Conservation (phyloP, 2,888 invertebrate genomes). For the Tryphoninae sp. region DNA sequence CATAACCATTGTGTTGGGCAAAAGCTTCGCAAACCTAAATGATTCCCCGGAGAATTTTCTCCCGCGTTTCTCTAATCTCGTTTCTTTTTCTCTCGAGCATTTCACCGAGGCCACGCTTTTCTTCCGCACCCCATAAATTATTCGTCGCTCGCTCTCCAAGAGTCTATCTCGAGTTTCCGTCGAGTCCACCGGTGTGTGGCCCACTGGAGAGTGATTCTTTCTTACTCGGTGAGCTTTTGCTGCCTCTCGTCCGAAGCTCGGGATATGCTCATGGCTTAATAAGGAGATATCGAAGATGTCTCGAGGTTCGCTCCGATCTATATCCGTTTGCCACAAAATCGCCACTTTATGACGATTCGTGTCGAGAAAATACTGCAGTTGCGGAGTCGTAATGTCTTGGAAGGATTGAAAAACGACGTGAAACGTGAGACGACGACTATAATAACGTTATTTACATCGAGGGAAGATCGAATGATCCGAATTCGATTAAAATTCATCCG, state of each 20-base stretch:
- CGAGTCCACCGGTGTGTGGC: background rate
- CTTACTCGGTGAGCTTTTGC: background rate
- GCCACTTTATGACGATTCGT: too few relatives aligned
- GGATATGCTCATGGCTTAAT: background rate
- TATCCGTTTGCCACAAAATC: too few relatives aligned
- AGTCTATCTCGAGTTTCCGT: background rate
- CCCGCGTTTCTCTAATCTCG: slow-evolving; percentile 9
- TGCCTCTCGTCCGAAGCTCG: background rate
- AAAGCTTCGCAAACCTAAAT: background rate
- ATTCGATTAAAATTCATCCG: background rate
- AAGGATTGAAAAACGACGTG: too few relatives aligned
- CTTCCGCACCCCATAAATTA: slow-evolving; percentile 32
- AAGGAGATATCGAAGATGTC: background rate
- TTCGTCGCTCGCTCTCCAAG: slow-evolving; percentile 18
- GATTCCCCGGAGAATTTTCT: slow-evolving; percentile 1
- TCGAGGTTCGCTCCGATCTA: too few relatives aligned
- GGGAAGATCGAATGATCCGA: too few relatives aligned
- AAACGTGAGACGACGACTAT: too few relatives aligned
- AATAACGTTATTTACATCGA: too few relatives aligned
- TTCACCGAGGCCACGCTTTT: slow-evolving; percentile 16
- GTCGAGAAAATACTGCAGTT: too few relatives aligned
- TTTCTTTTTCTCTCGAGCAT: slow-evolving; percentile 1
- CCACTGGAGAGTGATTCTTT: background rate
- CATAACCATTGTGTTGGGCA: too few relatives aligned
- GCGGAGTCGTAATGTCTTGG: too few relatives aligned